Evolutionary conservation across 37 sponge, comb jelly and placozoan genomes (phyloP).

Genomic region (Tethya wilhelma): DNA sequence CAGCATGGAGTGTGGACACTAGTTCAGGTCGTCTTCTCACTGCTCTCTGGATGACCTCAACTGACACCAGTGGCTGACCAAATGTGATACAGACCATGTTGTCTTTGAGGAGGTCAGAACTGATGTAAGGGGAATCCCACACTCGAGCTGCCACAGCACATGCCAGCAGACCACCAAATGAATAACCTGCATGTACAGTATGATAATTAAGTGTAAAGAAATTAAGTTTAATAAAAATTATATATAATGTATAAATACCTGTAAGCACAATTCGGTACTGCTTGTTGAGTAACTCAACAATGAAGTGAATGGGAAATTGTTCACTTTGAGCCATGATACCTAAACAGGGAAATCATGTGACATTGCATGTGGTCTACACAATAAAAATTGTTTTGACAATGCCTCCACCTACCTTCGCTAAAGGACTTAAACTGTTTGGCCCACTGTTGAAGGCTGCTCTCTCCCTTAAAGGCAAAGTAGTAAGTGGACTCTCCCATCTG

Average conservation of each 20-base stretch:
- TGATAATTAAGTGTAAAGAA: no score
- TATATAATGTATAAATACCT: no score
- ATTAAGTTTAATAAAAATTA: no score
- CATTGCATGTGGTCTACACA: no score
- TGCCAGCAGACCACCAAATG: conserved; percentile 51
- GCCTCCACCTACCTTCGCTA: conserved; percentile 12
- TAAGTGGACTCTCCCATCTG: conserved; percentile 3
- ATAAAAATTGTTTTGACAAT: no score
- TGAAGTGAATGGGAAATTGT: conserved; percentile 8
- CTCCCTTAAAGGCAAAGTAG: conserved; percentile 31
- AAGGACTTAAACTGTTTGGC: not conserved
- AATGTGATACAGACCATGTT: conserved; percentile 50
- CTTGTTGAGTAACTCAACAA: conserved; percentile 17
- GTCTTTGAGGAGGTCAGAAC: conserved; percentile 25
- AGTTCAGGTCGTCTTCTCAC: conserved; percentile 4
- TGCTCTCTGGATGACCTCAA: not conserved
- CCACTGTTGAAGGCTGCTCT: not conserved
- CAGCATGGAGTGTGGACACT: not conserved
- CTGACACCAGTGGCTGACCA: conserved; percentile 35
- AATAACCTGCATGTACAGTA: conserved; percentile 30
- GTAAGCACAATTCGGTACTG: conserved; percentile 15
- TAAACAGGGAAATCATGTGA: no score
- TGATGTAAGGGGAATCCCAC: conserved; percentile 26
- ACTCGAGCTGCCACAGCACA: conserved; percentile 22
- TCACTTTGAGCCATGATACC: not conserved